phyloP scores from a whole-genome alignment of 2,797 vertebrate species.

The Aulostomus chinensis region DNA sequence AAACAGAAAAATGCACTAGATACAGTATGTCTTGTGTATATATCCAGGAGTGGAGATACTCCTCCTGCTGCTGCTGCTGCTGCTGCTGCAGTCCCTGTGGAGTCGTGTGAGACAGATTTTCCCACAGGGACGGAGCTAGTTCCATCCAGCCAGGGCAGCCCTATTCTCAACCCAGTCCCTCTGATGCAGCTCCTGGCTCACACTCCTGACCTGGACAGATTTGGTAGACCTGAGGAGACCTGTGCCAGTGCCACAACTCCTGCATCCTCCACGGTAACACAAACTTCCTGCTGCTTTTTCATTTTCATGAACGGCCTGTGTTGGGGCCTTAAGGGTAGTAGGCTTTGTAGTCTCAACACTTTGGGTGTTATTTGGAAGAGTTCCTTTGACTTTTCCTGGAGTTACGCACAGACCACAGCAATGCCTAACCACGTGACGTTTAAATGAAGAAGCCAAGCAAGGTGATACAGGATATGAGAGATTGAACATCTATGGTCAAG shows the following conservation, averaged over 20 bases:
- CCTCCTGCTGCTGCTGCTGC: too few relatives aligned
- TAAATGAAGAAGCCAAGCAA: not conserved
- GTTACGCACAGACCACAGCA: conserved; percentile 4
- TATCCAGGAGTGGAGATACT: conserved; percentile 50
- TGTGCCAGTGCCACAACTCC: conserved; percentile 30
- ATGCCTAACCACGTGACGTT: conserved; percentile 12
- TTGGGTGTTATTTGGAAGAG: not conserved
- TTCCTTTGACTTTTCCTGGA: conserved; percentile 19
- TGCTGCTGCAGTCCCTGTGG: conserved; percentile 7
- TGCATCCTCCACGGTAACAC: conserved; percentile 61
- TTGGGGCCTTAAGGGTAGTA: not conserved
- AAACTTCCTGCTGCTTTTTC: conserved; percentile 2
- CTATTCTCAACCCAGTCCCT: conserved; percentile 26
- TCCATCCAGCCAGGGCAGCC: conserved; percentile 77
- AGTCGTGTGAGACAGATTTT: conserved; percentile 1
- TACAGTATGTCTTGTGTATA: conserved; percentile 6
- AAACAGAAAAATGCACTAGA: too few relatives aligned
- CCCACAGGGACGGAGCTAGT: conserved; percentile 47
- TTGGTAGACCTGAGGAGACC: not conserved
- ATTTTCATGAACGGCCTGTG: not conserved
- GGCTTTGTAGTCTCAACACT: conserved; percentile 5
- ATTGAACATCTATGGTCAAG: not conserved
- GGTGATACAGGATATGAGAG: conserved; percentile 4
- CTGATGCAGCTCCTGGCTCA: conserved; percentile 24
- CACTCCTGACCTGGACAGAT: not conserved